phyloP scores from a whole-genome alignment of 2,888 invertebrate genomes.

The Idaea aversata region DNA sequence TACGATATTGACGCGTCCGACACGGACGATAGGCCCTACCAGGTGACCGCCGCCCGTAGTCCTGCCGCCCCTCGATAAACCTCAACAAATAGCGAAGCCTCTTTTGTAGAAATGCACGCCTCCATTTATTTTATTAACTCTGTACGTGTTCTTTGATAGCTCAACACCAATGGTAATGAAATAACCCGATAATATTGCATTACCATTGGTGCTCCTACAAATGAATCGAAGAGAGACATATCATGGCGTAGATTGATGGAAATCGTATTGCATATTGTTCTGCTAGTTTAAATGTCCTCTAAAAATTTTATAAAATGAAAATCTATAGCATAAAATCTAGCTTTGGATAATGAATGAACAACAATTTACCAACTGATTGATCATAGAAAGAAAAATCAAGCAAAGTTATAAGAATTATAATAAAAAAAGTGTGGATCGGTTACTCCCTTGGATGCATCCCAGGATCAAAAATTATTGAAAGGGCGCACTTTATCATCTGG shows the following conservation, averaged over 20 bases:
- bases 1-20: slow-evolving; percentile 77
- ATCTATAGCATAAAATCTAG: neutral
- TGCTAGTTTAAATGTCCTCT: neutral
- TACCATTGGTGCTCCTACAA: neutral
- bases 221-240: neutral
- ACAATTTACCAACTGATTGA: too few relatives aligned
- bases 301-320: neutral
- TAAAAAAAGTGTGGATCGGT: too few relatives aligned
- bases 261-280: neutral
- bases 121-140: slow-evolving; percentile 69
- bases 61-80: slow-evolving; percentile 57
- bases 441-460: too few relatives aligned
- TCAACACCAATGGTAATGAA: slow-evolving; percentile 32
- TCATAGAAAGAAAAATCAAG: too few relatives aligned
- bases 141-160: slow-evolving; percentile 55
- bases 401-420: too few relatives aligned
- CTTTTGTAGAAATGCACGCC: slow-evolving; percentile 75
- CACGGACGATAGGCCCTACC: slow-evolving; percentile 74
- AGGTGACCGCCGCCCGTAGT: slow-evolving; percentile 75
- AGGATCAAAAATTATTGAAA: too few relatives aligned
- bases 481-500: too few relatives aligned
- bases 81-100: slow-evolving; percentile 55
- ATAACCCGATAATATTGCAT: slow-evolving; percentile 8
- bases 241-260: neutral
- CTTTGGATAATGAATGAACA: too few relatives aligned